A percentile compares a stretch with the other conserved stretches of the same genome.
These are phyloP conservation scores for Cottus gobio DNA, from an alignment of 2,113 vertebrate genomes.

Conservation along the genomic window DNA sequence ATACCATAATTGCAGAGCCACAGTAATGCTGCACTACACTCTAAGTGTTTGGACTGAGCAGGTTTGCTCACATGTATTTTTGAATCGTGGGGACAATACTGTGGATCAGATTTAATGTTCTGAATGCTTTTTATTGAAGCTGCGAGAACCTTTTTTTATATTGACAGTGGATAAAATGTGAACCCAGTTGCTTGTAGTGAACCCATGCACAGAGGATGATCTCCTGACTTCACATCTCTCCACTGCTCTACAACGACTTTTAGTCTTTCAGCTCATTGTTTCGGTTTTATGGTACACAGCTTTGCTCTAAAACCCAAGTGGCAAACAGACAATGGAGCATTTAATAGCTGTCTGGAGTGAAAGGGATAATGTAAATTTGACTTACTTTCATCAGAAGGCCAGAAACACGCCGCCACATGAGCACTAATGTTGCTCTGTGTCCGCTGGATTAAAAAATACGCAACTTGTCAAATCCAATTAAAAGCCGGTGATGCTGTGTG, in stretches of 20 bases:
- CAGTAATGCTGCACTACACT: neutral
- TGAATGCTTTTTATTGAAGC: constrained; percentile 38
- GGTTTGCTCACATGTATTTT: constrained; percentile 16
- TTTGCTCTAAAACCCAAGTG: neutral
- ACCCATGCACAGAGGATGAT: neutral
- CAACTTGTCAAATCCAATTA: neutral
- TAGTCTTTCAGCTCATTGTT: constrained; percentile 20
- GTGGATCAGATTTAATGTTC: constrained; percentile 21
- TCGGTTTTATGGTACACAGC: neutral
- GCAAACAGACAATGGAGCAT: neutral
- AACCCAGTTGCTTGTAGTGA: neutral
- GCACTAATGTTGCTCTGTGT: neutral
- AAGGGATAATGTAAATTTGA: neutral
- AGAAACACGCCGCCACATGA: neutral
- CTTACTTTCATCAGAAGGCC: neutral
- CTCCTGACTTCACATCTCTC: neutral
- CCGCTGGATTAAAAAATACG: neutral
- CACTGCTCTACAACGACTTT: neutral
- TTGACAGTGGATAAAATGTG: neutral
- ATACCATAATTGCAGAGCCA: constrained; percentile 37
- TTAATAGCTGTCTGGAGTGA: neutral
- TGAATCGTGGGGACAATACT: neutral
- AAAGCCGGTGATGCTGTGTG: neutral
- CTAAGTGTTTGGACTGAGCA: neutral
- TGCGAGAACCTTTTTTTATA: neutral